Conservation (phyloP, 2,888 invertebrate genomes). For the Meliscaeva auricollis region DNA sequence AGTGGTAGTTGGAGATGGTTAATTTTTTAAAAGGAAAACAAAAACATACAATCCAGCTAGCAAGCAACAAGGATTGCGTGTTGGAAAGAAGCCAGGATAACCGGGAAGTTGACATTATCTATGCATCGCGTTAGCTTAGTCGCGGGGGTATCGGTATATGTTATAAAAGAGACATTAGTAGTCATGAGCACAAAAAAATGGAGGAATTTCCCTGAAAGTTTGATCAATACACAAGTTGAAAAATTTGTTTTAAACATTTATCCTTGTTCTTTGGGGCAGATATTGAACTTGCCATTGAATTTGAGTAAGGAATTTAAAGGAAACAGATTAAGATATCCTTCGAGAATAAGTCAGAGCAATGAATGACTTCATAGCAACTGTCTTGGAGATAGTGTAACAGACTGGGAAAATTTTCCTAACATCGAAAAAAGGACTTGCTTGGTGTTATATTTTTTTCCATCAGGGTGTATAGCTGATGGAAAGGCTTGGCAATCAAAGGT, state of each 20-base stretch:
- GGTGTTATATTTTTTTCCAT: no score
- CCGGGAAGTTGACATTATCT: slow-evolving; percentile 65
- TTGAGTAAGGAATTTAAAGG: background rate
- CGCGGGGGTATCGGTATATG: no score
- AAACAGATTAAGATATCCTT: background rate
- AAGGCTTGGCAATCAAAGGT: no score
- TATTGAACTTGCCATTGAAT: slow-evolving; percentile 13
- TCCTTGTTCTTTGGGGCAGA: background rate
- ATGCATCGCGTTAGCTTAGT: slow-evolving; percentile 51
- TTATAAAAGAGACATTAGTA: slow-evolving; percentile 32
- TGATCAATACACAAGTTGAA: slow-evolving; percentile 46
- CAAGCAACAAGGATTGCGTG: slow-evolving; percentile 54
- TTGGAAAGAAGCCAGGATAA: slow-evolving; percentile 51
- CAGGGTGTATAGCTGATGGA: no score
- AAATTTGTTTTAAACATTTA: background rate
- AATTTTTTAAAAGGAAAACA: slow-evolving; percentile 3
- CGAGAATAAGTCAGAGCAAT: no score
- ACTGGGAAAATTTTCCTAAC: no score
- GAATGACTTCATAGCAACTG: no score
- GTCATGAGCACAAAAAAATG: background rate
- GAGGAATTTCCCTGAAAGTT: slow-evolving; percentile 46
- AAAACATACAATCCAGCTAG: background rate
- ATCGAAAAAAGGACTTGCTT: no score
- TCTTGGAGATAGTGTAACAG: no score
- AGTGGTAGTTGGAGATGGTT: background rate